Conservation (phyloP, 2,888 invertebrate genomes). For the Drosophila kuntzei region DNA sequence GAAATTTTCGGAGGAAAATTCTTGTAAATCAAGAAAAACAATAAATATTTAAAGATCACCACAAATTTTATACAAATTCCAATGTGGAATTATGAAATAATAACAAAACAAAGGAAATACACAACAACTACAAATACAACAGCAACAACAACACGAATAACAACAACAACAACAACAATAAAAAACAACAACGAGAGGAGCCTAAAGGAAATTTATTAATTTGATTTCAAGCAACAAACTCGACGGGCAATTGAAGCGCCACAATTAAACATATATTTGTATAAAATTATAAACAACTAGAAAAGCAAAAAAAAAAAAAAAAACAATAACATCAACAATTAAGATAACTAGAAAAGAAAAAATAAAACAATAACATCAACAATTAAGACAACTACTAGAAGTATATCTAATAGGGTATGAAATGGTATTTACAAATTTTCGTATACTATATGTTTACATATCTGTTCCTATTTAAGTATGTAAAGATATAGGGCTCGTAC, state of each 20-base stretch:
- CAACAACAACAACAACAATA: slow-evolving; percentile 5
- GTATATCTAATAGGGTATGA: slow-evolving; percentile 22
- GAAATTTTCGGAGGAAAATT: slow-evolving; percentile 13
- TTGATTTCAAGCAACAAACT: slow-evolving; percentile 26
- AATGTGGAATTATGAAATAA: slow-evolving; percentile 40
- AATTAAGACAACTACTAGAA: slow-evolving; percentile 1
- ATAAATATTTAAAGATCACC: slow-evolving; percentile 19
- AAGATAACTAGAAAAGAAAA: slow-evolving; percentile 8
- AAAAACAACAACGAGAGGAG: neutral
- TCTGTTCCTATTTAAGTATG: neutral
- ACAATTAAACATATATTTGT: slow-evolving; percentile 18
- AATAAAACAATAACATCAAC: slow-evolving; percentile 9
- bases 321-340: slow-evolving; percentile 9
- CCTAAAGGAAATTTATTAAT: slow-evolving; percentile 21
- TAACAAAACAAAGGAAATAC: slow-evolving; percentile 32
- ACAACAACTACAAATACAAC: neutral
- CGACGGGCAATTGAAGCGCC: slow-evolving; percentile 24
- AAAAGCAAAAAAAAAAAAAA: slow-evolving; percentile 16
- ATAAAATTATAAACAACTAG: slow-evolving; percentile 12
- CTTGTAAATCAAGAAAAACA: slow-evolving; percentile 27
- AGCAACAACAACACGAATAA: slow-evolving; percentile 1
- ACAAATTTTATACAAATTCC: slow-evolving; percentile 25
- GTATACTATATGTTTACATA: slow-evolving; percentile 1
- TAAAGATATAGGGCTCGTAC: neutral
- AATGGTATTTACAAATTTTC: slow-evolving; percentile 18